These are phyloP conservation scores for Macropus fuliginosus DNA, from an alignment of 2,797 vertebrate species.

Conservation along the genomic window DNA sequence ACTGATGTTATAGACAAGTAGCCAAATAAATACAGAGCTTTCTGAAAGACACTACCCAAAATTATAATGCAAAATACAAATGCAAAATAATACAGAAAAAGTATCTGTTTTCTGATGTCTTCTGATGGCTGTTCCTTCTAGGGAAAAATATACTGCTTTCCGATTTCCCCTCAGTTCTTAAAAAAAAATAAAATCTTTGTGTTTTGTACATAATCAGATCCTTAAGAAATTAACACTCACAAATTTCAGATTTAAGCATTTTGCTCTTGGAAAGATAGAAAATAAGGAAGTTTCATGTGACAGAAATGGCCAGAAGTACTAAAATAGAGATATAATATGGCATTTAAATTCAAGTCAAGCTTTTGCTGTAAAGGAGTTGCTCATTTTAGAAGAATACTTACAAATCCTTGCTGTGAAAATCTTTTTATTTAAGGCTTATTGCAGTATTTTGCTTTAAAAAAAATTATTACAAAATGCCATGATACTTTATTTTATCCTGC, in stretches of 20 bases:
- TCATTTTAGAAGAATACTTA: slow-evolving; percentile 30
- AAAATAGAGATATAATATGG: slow-evolving; percentile 14
- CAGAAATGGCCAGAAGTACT: background rate
- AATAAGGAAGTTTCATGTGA: background rate
- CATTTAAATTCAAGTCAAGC: slow-evolving; percentile 19
- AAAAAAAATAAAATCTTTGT: background rate
- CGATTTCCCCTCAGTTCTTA: background rate
- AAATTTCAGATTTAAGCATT: background rate
- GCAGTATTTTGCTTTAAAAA: slow-evolving; percentile 42
- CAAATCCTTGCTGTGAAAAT: slow-evolving; percentile 30
- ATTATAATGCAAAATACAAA: background rate
- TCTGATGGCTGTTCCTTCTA: background rate
- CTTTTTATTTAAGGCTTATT: slow-evolving; percentile 2
- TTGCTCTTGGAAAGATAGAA: background rate
- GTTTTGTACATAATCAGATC: background rate
- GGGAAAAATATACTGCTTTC: background rate
- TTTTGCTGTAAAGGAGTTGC: slow-evolving; percentile 25
- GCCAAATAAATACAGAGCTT: background rate
- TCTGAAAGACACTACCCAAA: background rate
- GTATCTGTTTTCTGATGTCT: background rate
- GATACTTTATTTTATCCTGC: slow-evolving; percentile 22
- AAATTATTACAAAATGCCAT: slow-evolving; percentile 19
- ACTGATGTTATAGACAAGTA: background rate
- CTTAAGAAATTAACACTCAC: background rate
- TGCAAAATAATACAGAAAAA: background rate